Evolutionary conservation across 2,888 invertebrate species (phyloP), one percentile per base, ranked within the genome.

Genomic region (Diogma glabrata): DNA sequence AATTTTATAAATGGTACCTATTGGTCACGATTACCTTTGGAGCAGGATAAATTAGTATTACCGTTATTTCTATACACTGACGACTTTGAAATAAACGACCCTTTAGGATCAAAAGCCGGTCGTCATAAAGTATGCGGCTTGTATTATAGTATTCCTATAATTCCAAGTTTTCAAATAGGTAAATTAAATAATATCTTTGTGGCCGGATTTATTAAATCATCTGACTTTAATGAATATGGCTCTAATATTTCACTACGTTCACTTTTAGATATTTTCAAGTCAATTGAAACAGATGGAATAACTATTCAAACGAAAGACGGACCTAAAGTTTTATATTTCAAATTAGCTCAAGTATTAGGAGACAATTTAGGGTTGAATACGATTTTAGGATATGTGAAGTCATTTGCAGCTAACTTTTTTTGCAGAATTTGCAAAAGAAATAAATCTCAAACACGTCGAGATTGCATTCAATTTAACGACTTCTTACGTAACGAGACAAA

Each of bases 151-250:
- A 7, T 38, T 16, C 36, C 36, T n/a, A 16, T 36, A 7, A 36
- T 36, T 36, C 36, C 36, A 36, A 36, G n/a, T n/a, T n/a, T n/a
- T n/a, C n/a, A n/a, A n/a, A 36, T 36, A 14, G 2, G 3, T 2
- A 28, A 28, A 28, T 28, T 28, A 3, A 3, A 28, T 3, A 4
- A 28, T n/a, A 38, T 38, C 7, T 38, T 38, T 38, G 16, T 38
- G 19, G 38, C 38, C 16, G 38, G 38, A 38, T 38, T 38, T 38
- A 38, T 38, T 16, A 38, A 38, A 38, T 17, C 38, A 38, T 38
- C 38, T 8, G 38, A 38, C 19, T 38, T 14, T 9, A 16, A 38
- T 38, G 17, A 38, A 38, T 17, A 38, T 38, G 38, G 17, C 17
- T 38, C 17, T 19, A 40, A 20, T 12, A 3, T 40, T 19, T 19